Evolutionary conservation across 1,140 invertebrate genomes (phyloP), one percentile per base, ranked within the genome.

Genomic region (Neodiprion lecontei): DNA sequence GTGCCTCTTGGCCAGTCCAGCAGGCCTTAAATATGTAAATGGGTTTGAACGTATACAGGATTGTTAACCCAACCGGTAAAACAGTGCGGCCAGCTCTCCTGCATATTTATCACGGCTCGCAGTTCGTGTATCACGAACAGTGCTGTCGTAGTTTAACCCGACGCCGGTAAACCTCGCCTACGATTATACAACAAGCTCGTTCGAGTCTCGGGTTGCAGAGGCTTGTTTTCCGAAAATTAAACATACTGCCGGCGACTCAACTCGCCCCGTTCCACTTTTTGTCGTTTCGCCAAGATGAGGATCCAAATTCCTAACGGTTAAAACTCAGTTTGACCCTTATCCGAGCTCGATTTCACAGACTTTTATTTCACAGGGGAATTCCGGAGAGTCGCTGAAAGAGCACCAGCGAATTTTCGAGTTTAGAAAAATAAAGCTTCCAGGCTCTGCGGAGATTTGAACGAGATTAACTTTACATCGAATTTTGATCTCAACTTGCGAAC

Each of bases 11-110:
- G 28, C 5, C 28, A 40, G 28, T 40, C 28, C 28, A 40, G 28
- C 28, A n/a, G 4, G 11, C 53, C n/a, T 61, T 17, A 61, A 61
- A 61, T 61, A 61, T 61, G 53, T 61, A 61, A 61, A 61, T 61
- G n/a, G 53, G 11, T 12, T 12, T 9, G 11, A 12, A 17, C 53
- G 53, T 61, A 61, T 9, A 61, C 53, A 61, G 53, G 5, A 9
- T 61, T 61, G 8, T 61, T 61, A 61, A 61, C 53, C 53, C 53
- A 61, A 61, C 53, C 53, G 53, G 53, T 61, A 61, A 61, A 61
- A 61, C 53, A 61, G 53, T 17, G 53, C 53, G 53, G n/a, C 53
- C 53, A 61, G 53, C 8, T 17, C 53, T 61, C 53, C 53, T 61
- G 53, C 53, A 61, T 61, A 61, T 61, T 61, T 61, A 61, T 61